Conservation (phyloP, 1,140 invertebrate genomes). For the Drosophila prosaltans region DNA sequence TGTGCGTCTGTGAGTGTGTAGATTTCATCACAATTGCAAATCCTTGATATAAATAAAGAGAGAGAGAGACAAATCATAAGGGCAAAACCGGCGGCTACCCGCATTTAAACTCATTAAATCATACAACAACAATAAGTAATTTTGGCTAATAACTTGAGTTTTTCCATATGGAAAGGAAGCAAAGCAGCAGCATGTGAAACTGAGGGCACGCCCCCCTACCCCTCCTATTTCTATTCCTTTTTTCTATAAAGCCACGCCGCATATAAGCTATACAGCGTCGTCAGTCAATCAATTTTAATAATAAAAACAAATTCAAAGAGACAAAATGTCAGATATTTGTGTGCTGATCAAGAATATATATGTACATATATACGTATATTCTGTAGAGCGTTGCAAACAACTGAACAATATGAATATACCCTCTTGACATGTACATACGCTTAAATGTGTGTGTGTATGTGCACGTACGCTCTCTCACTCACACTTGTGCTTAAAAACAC, state of each 20-base stretch:
- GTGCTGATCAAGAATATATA: too few species aligned
- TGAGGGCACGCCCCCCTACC: background rate
- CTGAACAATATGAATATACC: too few species aligned
- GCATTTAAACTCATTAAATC: conserved; percentile 14
- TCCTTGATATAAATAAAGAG: conserved; percentile 2
- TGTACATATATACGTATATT: background rate
- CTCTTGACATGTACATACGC: too few species aligned
- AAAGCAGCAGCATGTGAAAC: too few species aligned
- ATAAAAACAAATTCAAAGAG: conserved; percentile 34
- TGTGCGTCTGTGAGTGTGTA: background rate
- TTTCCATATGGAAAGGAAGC: conserved; percentile 31
- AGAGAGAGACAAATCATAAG: background rate
- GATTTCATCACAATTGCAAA: conserved; percentile 32
- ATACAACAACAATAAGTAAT: background rate
- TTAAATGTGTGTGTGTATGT: background rate
- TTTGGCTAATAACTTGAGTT: background rate
- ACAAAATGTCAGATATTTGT: too few species aligned
- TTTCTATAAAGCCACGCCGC: background rate
- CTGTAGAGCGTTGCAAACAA: conserved; percentile 3
- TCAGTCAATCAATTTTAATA: too few species aligned
- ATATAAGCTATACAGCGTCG: too few species aligned
- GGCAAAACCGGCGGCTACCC: conserved; percentile 11
- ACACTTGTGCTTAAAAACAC: conserved; percentile 13
- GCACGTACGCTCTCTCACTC: conserved; percentile 23
- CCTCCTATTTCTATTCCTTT: background rate